phyloP scores from a whole-genome alignment of 2,888 invertebrate species.

The Diarsia dahlii region DNA sequence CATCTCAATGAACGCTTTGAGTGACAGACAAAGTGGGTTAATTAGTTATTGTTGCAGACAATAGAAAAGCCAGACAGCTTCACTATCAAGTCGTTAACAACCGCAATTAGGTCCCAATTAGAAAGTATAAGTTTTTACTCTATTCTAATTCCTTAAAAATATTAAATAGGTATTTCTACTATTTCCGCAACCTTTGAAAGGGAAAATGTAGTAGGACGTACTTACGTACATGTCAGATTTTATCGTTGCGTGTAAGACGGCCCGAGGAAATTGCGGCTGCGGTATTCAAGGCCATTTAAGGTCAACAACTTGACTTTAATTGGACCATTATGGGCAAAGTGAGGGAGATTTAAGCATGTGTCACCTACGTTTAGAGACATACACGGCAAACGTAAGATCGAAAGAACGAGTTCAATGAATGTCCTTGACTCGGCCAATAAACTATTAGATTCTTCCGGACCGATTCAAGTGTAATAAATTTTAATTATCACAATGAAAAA shows the following conservation, averaged over 20 bases:
- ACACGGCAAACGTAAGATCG: background rate
- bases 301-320: slow-evolving; percentile 57
- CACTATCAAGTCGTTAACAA: slow-evolving; percentile 30
- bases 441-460: slow-evolving; percentile 9
- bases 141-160: slow-evolving; percentile 18
- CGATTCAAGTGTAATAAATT: slow-evolving; percentile 21
- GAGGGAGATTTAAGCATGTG: slow-evolving; percentile 30
- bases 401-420: slow-evolving; percentile 40
- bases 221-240: slow-evolving; percentile 45
- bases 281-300: slow-evolving; percentile 54
- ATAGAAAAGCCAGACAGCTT: slow-evolving; percentile 46
- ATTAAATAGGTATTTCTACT: slow-evolving; percentile 20
- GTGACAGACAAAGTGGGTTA: slow-evolving; percentile 62
- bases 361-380: slow-evolving; percentile 41
- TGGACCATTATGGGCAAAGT: slow-evolving; percentile 46
- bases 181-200: slow-evolving; percentile 47
- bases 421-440: slow-evolving; percentile 44
- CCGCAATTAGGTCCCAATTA: slow-evolving; percentile 50
- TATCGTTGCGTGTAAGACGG: slow-evolving; percentile 53
- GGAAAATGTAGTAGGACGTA: slow-evolving; percentile 45
- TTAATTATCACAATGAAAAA: slow-evolving; percentile 42
- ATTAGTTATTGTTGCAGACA: slow-evolving; percentile 65
- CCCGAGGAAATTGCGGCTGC: slow-evolving; percentile 45
- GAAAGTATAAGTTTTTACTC: slow-evolving; percentile 40
- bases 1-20: slow-evolving; percentile 53